Base-by-base conservation (phyloP, 2,888 invertebrate genomes). In the Sarcophaga caerulescens region DNA sequence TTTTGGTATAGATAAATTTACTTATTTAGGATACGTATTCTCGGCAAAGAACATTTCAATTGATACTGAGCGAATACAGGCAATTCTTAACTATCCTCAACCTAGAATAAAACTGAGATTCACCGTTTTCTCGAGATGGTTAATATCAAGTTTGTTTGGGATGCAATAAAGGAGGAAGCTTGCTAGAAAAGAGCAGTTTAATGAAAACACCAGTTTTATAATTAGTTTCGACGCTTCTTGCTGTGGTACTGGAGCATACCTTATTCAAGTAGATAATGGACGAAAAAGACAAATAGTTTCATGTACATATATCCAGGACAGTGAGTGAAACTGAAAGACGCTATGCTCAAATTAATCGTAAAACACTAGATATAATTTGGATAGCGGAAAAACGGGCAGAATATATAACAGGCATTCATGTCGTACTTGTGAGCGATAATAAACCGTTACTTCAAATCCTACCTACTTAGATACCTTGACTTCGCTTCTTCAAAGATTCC, bases 171-270 rank as follows among this genome's bases (percentile, higher is more conserved):
- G 19, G 74, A 81, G 23, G 59, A 79, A 47, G 59, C 62, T 14
- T 65, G 62, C 52, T 21, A 47, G 14, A 63, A 68, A n/a, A n/a
- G n/a, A n/a, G n/a, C n/a, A n/a, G n/a, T n/a, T n/a, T n/a, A n/a
- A n/a, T n/a, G 35, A 62, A 63, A 19, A n/a, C 73, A 21, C 71
- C 77, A 71, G 62, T 45, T 71, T 59, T 83, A 60, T 65, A 45
- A 71, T 77, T n/a, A 79, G n/a, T n/a, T n/a, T n/a, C n/a, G n/a
- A n/a, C n/a, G n/a, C 78, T 52, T 78, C 83, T 35, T 78, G 73
- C 23, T 83, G 78, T 19, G 68, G 77, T 8, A 63, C 75, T 11
- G 75, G 81, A 21, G 68, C 66, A 57, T 82, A 65, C 52, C 57
- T 82, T 4, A 47, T 77, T 23, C 73, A 77, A 45, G 23, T 21